Evolutionary conservation across 1,140 invertebrate genomes (phyloP).

Genomic region (Helicoverpa armigera): DNA sequence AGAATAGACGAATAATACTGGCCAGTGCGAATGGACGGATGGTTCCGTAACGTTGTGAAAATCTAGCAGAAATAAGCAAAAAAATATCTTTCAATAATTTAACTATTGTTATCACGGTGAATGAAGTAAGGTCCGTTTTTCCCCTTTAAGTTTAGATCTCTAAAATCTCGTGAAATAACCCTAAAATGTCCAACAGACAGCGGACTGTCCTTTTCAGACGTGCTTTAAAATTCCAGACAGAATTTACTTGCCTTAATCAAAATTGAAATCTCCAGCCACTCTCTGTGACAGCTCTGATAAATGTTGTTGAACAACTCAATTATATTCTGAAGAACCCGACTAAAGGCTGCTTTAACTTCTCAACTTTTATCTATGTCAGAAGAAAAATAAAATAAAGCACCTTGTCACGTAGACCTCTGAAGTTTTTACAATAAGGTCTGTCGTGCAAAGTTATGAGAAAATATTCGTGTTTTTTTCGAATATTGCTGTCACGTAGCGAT

Average conservation of each 20-base stretch:
- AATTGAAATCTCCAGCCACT: neutral
- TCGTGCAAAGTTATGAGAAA: neutral
- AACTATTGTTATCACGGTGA: too few relatives aligned
- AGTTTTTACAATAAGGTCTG: neutral
- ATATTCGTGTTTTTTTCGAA: constrained; percentile 9
- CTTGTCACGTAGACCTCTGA: neutral
- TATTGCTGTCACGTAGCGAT: constrained; percentile 1
- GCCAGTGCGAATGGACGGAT: too few relatives aligned
- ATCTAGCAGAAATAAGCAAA: too few relatives aligned
- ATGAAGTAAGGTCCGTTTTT: too few relatives aligned
- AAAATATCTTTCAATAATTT: too few relatives aligned
- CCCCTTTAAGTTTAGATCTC: too few relatives aligned
- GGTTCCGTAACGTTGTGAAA: too few relatives aligned
- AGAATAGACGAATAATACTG: neutral
- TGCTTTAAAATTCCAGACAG: neutral
- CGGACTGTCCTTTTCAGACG: neutral
- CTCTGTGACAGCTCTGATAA: neutral
- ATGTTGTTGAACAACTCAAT: neutral
- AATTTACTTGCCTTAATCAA: neutral
- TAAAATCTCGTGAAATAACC: too few relatives aligned
- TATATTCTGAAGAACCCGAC: too few relatives aligned
- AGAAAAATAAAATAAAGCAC: constrained; percentile 25
- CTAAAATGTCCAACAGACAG: neutral
- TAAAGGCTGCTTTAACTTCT: too few relatives aligned
- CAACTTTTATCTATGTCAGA: neutral